Evolutionary conservation across 2,797 vertebrate species (phyloP).

Genomic region (Halcyon badia): DNA sequence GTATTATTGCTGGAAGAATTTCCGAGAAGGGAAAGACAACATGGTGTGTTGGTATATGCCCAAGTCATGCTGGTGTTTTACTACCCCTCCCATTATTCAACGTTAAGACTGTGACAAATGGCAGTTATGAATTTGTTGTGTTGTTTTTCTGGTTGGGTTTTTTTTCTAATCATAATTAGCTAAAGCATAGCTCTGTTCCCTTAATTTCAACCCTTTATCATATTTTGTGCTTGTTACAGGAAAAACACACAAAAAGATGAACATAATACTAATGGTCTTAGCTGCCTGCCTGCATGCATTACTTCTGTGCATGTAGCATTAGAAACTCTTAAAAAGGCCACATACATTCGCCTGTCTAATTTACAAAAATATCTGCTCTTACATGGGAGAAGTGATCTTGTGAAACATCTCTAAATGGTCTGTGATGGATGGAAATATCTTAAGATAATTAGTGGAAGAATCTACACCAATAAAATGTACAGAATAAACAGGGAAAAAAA

Average conservation of each 20-base stretch:
- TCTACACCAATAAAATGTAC: not conserved
- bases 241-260: not conserved
- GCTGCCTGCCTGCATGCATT: not conserved
- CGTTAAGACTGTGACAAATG: conserved; percentile 9
- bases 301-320: not conserved
- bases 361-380: not conserved
- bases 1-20: not conserved
- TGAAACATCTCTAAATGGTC: not conserved
- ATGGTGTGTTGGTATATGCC: not conserved
- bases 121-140: not conserved
- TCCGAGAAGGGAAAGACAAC: conserved; percentile 42
- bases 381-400: not conserved
- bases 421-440: not conserved
- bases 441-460: not conserved
- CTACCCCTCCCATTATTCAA: not conserved
- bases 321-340: not conserved
- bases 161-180: not conserved
- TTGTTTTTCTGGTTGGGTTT: no score
- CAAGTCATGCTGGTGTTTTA: not conserved
- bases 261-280: not conserved
- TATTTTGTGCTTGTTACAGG: conserved; percentile 6
- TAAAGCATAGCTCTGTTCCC: not conserved
- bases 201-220: not conserved
- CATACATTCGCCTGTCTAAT: not conserved
- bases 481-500: not conserved